Percentiles rank a stretch among this genome's conserved stretches.
phyloP scores from a whole-genome alignment of 2,113 vertebrate species.

The Oryzias curvinotus region DNA sequence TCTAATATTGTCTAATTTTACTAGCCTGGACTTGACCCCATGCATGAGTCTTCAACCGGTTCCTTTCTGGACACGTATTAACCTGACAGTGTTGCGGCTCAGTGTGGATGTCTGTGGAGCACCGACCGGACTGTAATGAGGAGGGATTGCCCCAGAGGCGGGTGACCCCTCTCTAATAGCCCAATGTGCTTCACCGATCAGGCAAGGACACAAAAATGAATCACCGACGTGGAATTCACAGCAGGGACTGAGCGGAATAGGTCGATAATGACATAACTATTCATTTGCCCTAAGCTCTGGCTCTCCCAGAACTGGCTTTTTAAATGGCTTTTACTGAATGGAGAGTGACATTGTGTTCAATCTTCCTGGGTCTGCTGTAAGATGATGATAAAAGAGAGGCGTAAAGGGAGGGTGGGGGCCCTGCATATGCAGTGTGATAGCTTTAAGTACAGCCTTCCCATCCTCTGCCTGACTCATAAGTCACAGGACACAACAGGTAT shows the following conservation, averaged over 20 bases:
- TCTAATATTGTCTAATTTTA: too few relatives aligned
- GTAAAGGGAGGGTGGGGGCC: constrained; percentile 18
- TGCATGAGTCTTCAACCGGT: too few relatives aligned
- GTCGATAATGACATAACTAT: constrained; percentile 58
- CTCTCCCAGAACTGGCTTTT: constrained; percentile 32
- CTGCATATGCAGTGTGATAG: constrained; percentile 21
- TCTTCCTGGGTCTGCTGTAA: constrained; percentile 15
- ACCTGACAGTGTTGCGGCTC: too few relatives aligned
- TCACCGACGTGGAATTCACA: constrained; percentile 43
- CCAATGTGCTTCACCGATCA: constrained; percentile 48
- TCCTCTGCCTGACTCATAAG: constrained; percentile 30
- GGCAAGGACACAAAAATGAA: constrained; percentile 57
- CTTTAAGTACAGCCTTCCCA: constrained; percentile 21
- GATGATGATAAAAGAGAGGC: constrained; percentile 39
- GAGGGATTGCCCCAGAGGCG: constrained; percentile 24
- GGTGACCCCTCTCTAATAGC: constrained; percentile 45
- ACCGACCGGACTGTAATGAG: constrained; percentile 50
- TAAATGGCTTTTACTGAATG: constrained; percentile 23
- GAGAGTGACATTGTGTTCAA: constrained; percentile 26
- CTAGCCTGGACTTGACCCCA: too few relatives aligned
- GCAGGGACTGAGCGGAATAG: constrained; percentile 33
- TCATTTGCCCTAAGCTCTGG: constrained; percentile 36
- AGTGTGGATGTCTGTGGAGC: too few relatives aligned
- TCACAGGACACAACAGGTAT: too few relatives aligned
- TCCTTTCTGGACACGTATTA: too few relatives aligned